These are phyloP conservation scores for Zonotrichia leucophrys DNA, from an alignment of 2,113 vertebrate species.

Conservation along the genomic window DNA sequence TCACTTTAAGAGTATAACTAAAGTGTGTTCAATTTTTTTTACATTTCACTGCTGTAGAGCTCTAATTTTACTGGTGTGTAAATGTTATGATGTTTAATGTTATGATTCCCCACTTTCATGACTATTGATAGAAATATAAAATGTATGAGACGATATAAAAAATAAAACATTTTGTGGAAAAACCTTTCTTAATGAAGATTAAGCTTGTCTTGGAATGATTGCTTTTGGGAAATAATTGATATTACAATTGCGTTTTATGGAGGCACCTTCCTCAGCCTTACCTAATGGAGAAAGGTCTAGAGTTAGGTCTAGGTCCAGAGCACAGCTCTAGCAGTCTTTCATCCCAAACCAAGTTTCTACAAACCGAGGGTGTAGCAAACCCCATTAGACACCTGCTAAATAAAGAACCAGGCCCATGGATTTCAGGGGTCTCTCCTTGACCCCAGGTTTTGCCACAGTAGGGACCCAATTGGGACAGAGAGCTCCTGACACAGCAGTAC, in stretches of 20 bases:
- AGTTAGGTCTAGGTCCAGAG: not conserved
- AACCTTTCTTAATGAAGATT: not conserved
- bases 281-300: not conserved
- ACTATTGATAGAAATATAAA: conserved; percentile 46
- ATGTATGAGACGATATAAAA: not conserved
- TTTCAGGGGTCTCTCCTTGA: not conserved
- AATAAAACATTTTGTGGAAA: not conserved
- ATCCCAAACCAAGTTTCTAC: not conserved
- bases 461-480: not conserved
- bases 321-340: not conserved
- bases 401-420: not conserved
- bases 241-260: not conserved
- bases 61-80: conserved; percentile 47
- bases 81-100: not conserved
- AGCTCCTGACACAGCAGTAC: not conserved
- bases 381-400: not conserved
- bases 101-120: conserved; percentile 34
- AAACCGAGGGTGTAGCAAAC: not conserved
- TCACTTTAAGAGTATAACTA: conserved; percentile 4
- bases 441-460: not conserved
- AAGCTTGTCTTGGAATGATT: not conserved
- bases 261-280: not conserved
- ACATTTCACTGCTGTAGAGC: conserved; percentile 28
- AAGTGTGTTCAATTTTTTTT: not conserved
- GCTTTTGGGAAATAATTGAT: not conserved